Percentiles rank a stretch among this genome's conserved stretches.
Conservation (phyloP, 2,113 vertebrate species). For the Chunga burmeisteri region DNA sequence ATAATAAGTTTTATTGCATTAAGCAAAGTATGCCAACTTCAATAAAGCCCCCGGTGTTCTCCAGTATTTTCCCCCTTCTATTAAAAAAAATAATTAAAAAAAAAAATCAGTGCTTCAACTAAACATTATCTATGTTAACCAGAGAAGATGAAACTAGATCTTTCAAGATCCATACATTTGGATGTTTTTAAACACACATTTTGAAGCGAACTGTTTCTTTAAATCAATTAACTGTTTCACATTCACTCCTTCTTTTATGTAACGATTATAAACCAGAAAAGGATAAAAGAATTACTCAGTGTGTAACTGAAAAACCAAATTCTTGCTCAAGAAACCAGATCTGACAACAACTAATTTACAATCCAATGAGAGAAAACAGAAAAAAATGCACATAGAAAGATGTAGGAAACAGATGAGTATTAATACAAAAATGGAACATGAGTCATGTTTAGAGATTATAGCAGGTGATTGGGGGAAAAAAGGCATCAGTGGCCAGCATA, state of each 20-base stretch:
- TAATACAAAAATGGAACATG: background rate
- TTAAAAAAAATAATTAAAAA: background rate
- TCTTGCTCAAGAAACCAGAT: background rate
- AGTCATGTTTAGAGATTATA: background rate
- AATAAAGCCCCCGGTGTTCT: background rate
- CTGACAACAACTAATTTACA: background rate
- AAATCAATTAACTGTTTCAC: background rate
- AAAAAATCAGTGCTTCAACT: background rate
- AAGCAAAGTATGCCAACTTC: background rate
- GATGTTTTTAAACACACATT: background rate
- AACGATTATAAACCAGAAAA: background rate
- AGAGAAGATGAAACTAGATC: background rate
- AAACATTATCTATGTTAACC: background rate
- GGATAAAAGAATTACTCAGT: background rate
- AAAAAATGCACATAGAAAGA: background rate
- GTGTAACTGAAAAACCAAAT: background rate
- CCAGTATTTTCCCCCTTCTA: background rate
- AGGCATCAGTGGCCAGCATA: background rate
- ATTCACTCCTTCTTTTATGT: background rate
- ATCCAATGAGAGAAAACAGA: background rate
- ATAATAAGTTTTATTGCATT: background rate
- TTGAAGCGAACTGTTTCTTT: background rate
- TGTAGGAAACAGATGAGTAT: background rate
- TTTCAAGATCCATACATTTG: background rate
- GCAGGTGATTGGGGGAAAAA: background rate